phyloP scores from a whole-genome alignment of 2,888 invertebrate species.

The Saturnia japonica region DNA sequence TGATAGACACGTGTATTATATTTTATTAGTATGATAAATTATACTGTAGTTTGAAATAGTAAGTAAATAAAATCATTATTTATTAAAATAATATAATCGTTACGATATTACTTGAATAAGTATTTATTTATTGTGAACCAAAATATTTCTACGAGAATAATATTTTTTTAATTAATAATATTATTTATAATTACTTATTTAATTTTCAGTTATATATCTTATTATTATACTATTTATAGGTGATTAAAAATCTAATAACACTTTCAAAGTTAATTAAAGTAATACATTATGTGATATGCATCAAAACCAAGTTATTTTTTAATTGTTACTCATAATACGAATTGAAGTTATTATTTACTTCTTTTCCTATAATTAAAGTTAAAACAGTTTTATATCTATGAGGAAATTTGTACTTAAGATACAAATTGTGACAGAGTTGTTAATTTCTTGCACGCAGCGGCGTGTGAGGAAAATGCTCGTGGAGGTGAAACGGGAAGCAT shows the following conservation, averaged over 20 bases:
- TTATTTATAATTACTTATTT: too few species aligned
- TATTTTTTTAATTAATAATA: neutral
- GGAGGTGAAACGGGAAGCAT: conserved; percentile 55
- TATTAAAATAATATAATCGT: neutral
- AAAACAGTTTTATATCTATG: neutral
- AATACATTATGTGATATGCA: neutral
- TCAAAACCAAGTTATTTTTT: neutral
- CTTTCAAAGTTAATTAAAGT: neutral
- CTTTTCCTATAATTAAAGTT: conserved; percentile 22
- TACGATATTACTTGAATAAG: neutral
- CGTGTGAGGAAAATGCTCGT: conserved; percentile 35
- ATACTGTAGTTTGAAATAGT: neutral
- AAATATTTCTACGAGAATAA: neutral
- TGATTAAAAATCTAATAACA: neutral
- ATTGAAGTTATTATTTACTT: neutral
- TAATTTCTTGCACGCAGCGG: conserved; percentile 19
- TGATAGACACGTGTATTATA: neutral
- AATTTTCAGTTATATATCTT: neutral
- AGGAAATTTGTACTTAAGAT: neutral
- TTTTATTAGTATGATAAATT: neutral
- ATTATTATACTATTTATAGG: neutral
- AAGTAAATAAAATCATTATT: neutral
- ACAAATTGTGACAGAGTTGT: conserved; percentile 12
- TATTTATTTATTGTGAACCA: neutral
- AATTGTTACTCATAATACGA: neutral